Evolutionary conservation across 2,113 vertebrate genomes (phyloP), one percentile per base, ranked within the genome.

Genomic region (Indicator maculatus): DNA sequence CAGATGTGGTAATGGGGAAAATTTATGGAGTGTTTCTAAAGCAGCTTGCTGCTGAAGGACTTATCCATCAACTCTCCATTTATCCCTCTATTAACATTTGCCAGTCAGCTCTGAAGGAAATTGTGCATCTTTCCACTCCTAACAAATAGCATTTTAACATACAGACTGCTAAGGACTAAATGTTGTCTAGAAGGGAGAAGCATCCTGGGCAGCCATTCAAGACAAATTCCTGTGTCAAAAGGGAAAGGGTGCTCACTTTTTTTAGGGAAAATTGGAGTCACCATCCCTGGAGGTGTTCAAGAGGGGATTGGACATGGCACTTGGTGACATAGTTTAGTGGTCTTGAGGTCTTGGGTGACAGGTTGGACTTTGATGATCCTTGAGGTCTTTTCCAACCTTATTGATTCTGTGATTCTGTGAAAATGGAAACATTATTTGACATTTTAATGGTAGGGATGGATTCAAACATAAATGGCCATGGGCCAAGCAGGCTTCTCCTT

Each of bases 31-130:
- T 96, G 91, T 94, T 94, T 94, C 92, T 95, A 85, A 47, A 96
- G 65, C 77, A 58, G 63, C 88, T 92, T 96, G 78, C 60, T 93
- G 96, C 92, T 96, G 91, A 97, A 95, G 85, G 38, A 95, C 88
- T 95, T 96, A 94, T 92, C 97, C 96, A 97, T 96, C 94, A 97
- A 64, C 86, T 93, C 61, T 90, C 95, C 92, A 94, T 96, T 97
- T 95, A 96, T 96, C 90, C 89, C 80, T 86, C 70, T 87, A 85
- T 69, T 83, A 93, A 64, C 67, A 97, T 96, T 96, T 86, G 93
- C 93, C 73, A 90, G 81, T 89, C 83, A 95, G 93, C 90, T 95
- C 96, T 89, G 59, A 94, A 86, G 66, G 56, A 95, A 84, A 74
- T 61, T 83, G 90, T 72, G 58, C 44, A n/a, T 76, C 69, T 86